A percentile compares a stretch with the other conserved stretches of the same genome.
These are phyloP conservation scores for Drosophila dives DNA, from an alignment of 2,888 invertebrate species.

Conservation along the genomic window DNA sequence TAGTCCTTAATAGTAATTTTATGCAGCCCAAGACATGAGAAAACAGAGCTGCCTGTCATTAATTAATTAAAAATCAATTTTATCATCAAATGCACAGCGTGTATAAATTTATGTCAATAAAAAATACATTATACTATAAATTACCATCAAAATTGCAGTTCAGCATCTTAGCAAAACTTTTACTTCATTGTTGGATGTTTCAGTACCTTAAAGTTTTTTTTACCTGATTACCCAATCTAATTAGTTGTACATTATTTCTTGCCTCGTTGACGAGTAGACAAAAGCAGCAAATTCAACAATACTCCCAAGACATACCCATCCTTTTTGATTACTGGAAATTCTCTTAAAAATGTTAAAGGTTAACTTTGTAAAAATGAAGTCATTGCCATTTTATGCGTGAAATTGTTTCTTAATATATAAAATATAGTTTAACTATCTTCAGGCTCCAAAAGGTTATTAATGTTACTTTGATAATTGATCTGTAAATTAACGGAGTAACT, in stretches of 20 bases:
- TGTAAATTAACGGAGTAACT: neutral
- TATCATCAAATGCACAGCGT: conserved; percentile 31
- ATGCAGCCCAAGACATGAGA: conserved; percentile 33
- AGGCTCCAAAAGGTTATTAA: neutral
- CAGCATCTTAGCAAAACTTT: conserved; percentile 14
- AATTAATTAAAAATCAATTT: conserved; percentile 63
- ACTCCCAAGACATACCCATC: neutral
- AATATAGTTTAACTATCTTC: neutral
- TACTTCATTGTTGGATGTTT: neutral
- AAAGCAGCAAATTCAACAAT: conserved; percentile 6
- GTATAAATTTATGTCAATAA: neutral
- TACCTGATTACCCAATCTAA: conserved; percentile 20
- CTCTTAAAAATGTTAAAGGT: neutral
- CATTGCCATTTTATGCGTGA: conserved; percentile 5
- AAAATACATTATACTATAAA: conserved; percentile 10
- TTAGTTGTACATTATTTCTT: conserved; percentile 35
- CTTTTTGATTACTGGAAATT: neutral
- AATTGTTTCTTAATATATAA: neutral
- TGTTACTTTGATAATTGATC: neutral
- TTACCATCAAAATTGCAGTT: conserved; percentile 19
- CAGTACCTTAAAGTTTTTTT: conserved; percentile 16
- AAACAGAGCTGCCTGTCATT: conserved; percentile 18
- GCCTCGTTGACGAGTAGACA: conserved; percentile 16
- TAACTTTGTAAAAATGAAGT: neutral
- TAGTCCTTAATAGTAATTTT: conserved; percentile 29